Evolutionary conservation across 2,113 vertebrate genomes (phyloP).

Genomic region (Terrapene triunguis): DNA sequence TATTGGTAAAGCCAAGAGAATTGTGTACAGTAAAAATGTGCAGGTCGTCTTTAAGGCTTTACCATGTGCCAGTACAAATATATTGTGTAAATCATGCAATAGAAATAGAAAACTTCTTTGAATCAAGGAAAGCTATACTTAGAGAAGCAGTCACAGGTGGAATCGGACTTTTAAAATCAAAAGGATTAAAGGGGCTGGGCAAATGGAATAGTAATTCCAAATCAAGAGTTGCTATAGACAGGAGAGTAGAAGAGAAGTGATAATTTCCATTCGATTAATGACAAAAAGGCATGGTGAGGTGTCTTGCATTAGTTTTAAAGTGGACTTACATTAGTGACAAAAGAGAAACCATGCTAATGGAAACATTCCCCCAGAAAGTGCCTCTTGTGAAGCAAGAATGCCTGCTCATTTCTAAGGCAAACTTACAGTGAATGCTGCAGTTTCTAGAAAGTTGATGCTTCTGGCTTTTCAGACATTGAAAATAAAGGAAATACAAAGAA

Average conservation of each 20-base stretch:
- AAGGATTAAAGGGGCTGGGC: background rate
- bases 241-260: background rate
- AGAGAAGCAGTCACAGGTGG: background rate
- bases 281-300: background rate
- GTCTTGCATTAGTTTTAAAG: background rate
- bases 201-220: background rate
- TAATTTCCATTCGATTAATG: background rate
- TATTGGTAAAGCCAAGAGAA: background rate
- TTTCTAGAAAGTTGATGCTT: background rate
- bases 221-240: background rate
- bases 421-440: rapidly evolving
- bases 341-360: background rate
- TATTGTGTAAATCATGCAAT: background rate
- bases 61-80: background rate
- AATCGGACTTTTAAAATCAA: background rate
- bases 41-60: background rate
- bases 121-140: background rate
- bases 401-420: background rate
- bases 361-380: background rate
- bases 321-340: background rate
- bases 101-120: background rate
- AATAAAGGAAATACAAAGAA: background rate
- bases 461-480: background rate
- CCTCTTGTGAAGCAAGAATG: background rate
- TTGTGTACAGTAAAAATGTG: background rate